Conservation (phyloP, 2,888 invertebrate genomes). For the Lithophane semibrunnea region DNA sequence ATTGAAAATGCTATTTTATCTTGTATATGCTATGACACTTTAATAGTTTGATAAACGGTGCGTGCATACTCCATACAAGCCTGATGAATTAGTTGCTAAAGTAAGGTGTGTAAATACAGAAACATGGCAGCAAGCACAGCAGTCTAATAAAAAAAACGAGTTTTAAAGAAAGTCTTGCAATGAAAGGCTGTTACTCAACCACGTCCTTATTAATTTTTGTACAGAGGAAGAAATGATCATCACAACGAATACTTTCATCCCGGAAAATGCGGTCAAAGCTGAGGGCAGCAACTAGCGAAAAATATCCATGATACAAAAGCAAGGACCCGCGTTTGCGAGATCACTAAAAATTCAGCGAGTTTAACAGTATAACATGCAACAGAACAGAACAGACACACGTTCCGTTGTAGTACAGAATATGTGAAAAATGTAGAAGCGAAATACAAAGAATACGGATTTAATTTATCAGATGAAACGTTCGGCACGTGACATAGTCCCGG, state of each 20-base stretch:
- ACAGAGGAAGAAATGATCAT: background rate
- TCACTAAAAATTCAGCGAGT: constrained; percentile 37
- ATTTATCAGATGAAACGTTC: constrained; percentile 75
- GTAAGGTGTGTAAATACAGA: background rate
- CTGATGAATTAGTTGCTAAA: constrained; percentile 1
- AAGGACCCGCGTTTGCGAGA: constrained; percentile 1
- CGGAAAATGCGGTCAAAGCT: constrained; percentile 9
- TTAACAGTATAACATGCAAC: constrained; percentile 31
- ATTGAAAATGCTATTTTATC: constrained; percentile 38
- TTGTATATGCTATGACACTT: constrained; percentile 16
- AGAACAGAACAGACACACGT: constrained; percentile 12
- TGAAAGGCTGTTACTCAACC: background rate
- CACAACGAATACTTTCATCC: background rate
- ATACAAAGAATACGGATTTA: constrained; percentile 67
- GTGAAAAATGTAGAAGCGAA: constrained; percentile 68
- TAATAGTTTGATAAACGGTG: constrained; percentile 13
- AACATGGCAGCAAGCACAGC: background rate
- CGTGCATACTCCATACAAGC: background rate
- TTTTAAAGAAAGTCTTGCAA: background rate
- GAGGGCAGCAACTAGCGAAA: background rate
- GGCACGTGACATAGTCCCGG: constrained; percentile 74
- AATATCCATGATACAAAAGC: constrained; percentile 33
- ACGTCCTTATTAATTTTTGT: too few species aligned
- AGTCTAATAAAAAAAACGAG: background rate
- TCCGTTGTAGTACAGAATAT: constrained; percentile 46